phyloP scores from a whole-genome alignment of 2,797 vertebrate species.

The Otolemur crassicaudatus region DNA sequence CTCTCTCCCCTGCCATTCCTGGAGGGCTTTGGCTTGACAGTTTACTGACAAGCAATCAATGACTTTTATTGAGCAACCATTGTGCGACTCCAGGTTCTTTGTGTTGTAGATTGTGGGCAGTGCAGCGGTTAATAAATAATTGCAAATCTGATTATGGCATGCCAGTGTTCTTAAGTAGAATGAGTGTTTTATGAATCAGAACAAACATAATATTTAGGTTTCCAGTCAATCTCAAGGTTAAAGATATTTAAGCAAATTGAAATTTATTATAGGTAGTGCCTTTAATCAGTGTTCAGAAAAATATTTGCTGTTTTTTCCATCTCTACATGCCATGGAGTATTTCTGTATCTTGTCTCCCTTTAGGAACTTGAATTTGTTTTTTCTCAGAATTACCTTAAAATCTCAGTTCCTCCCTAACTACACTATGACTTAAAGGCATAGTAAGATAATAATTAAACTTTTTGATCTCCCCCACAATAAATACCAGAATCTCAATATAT shows the following conservation, averaged over 20 bases:
- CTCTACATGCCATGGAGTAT: background rate
- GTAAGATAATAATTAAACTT: constrained; percentile 60
- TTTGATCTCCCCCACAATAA: constrained; percentile 52
- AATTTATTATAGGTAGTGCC: constrained; percentile 6
- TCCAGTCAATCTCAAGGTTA: constrained; percentile 68
- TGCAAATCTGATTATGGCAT: constrained; percentile 34
- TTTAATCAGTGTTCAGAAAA: constrained; percentile 60
- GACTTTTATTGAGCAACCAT: background rate
- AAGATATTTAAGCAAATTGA: constrained; percentile 62
- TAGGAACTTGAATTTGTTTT: constrained; percentile 60
- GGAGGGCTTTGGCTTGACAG: constrained; percentile 38
- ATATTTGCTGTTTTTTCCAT: constrained; percentile 30
- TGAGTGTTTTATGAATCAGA: constrained; percentile 52
- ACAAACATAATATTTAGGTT: constrained; percentile 60
- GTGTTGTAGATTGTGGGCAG: background rate
- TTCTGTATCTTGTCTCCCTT: constrained; percentile 57
- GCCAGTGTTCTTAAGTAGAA: constrained; percentile 31
- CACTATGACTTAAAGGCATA: constrained; percentile 67
- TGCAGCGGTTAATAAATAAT: constrained; percentile 37
- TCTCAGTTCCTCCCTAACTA: constrained; percentile 57
- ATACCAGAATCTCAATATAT: constrained; percentile 56
- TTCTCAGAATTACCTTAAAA: constrained; percentile 54
- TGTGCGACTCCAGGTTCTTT: background rate
- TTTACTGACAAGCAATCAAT: constrained; percentile 34
- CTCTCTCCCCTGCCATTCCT: constrained; percentile 1